phyloP scores from a whole-genome alignment of 2,113 vertebrate genomes.

The Chlamydotis undulata region DNA sequence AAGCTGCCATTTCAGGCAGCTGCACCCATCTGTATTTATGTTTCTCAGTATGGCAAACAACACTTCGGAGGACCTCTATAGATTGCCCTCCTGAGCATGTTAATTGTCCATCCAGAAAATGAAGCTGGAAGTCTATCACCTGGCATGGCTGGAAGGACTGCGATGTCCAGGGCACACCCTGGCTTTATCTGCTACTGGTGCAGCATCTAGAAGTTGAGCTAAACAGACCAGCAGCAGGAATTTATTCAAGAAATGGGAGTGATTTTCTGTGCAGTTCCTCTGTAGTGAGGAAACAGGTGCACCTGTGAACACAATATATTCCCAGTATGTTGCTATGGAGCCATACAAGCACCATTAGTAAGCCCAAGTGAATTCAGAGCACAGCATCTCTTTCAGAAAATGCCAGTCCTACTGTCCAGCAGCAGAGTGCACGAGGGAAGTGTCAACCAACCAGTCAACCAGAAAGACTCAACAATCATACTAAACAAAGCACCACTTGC shows the following conservation, averaged over 20 bases:
- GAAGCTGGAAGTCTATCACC: neutral
- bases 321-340: neutral
- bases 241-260: neutral
- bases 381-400: neutral
- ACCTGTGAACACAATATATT: neutral
- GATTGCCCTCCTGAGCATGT: neutral
- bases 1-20: neutral
- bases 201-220: neutral
- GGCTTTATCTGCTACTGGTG: neutral
- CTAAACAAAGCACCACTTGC: neutral
- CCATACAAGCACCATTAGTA: accelerated
- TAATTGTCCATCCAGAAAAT: neutral
- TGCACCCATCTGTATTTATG: neutral
- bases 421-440: neutral
- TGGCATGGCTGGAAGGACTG: neutral
- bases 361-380: neutral
- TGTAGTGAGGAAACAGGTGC: neutral
- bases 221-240: neutral
- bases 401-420: accelerated
- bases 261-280: neutral
- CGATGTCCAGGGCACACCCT: neutral
- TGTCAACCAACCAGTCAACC: neutral
- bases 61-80: neutral
- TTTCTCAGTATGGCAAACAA: neutral
- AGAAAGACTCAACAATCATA: neutral